phyloP scores from a whole-genome alignment of 53 echinoderm and acorn worm species.

The Antedon mediterranea region DNA sequence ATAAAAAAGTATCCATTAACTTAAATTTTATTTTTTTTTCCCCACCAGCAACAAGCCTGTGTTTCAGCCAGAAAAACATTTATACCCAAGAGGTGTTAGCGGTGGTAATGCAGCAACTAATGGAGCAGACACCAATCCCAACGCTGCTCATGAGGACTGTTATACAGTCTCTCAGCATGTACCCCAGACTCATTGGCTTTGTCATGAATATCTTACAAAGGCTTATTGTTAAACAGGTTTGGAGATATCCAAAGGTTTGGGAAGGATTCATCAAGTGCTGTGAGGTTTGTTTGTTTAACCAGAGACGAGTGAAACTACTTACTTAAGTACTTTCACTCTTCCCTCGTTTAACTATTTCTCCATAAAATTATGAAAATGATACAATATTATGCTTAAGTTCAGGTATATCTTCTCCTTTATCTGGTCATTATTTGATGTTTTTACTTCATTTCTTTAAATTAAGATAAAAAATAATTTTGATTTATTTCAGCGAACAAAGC shows the following conservation, averaged over 20 bases:
- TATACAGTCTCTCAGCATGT: slow-evolving; percentile 94
- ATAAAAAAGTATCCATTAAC: background rate
- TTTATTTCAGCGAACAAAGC: slow-evolving; percentile 61
- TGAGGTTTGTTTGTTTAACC: slow-evolving; percentile 74
- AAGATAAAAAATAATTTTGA: background rate
- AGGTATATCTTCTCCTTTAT: no score
- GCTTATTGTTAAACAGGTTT: slow-evolving; percentile 79
- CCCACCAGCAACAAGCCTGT: slow-evolving; percentile 74
- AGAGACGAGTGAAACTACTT: no score
- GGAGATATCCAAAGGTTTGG: slow-evolving; percentile 90
- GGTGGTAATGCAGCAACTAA: slow-evolving; percentile 93
- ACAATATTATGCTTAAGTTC: no score
- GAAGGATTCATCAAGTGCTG: slow-evolving; percentile 98
- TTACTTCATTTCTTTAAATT: no score
- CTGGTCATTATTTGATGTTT: no score
- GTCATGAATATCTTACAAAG: slow-evolving; percentile 88
- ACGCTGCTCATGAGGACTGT: slow-evolving; percentile 89
- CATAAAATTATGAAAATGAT: no score
- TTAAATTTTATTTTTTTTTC: background rate
- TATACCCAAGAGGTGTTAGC: slow-evolving; percentile 96
- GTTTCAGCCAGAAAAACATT: slow-evolving; percentile 93
- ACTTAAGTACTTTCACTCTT: no score
- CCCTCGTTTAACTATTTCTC: no score
- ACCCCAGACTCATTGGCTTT: slow-evolving; percentile 82
- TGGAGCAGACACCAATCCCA: slow-evolving; percentile 80